Percentiles rank a stretch among this genome's conserved stretches.
Evolutionary conservation across 2,888 invertebrate species (phyloP).

Genomic region (Itoplectis maculator): DNA sequence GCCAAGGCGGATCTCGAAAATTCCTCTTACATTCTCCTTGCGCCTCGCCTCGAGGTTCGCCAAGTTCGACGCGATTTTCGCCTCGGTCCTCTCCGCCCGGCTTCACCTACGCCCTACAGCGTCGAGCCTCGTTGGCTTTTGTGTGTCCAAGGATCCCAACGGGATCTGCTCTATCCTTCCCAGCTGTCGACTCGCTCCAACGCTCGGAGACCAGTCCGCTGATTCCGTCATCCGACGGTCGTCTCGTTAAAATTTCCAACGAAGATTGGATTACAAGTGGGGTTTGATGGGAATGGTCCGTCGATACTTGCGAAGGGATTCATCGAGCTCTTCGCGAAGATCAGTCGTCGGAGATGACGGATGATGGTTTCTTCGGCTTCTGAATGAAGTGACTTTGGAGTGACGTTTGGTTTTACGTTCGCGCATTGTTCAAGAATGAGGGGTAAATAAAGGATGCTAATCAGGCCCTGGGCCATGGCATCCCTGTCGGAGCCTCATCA

Average conservation of each 20-base stretch:
- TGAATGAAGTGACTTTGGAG: neutral
- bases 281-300: neutral
- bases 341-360: neutral
- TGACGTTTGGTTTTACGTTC: too few relatives aligned
- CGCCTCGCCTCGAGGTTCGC: conserved; percentile 9
- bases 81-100: conserved; percentile 1
- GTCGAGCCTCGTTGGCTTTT: conserved; percentile 40
- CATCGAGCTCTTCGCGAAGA: neutral
- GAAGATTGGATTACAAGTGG: conserved; percentile 18
- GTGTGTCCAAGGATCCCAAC: conserved; percentile 8
- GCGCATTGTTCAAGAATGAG: too few relatives aligned
- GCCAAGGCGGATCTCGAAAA: conserved; percentile 34
- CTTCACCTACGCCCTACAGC: neutral
- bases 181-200: too few relatives aligned
- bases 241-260: conserved; percentile 23
- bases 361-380: neutral
- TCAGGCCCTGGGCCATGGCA: too few relatives aligned
- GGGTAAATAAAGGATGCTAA: too few relatives aligned
- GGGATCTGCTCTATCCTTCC: neutral
- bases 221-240: conserved; percentile 20
- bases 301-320: neutral
- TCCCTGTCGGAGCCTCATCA: too few relatives aligned
- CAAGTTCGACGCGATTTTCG: conserved; percentile 25
- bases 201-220: neutral
- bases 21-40: conserved; percentile 24